Percentiles rank a stretch among this genome's conserved stretches.
Conservation (phyloP, 2,888 invertebrate genomes). For the Drosophila flavopinicola region DNA sequence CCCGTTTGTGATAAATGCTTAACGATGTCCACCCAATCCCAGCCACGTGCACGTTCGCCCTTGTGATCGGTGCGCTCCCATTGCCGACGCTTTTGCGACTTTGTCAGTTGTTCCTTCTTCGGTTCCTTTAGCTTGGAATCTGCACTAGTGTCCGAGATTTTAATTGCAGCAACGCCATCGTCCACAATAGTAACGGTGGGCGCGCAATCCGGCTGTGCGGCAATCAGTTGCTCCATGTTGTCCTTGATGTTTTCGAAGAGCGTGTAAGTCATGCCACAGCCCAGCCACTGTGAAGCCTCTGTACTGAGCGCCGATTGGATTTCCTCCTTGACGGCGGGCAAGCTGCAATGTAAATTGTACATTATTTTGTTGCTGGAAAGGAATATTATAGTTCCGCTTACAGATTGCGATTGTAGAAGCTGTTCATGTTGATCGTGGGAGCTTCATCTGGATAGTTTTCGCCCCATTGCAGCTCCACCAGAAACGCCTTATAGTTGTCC, state of each 20-base stretch:
- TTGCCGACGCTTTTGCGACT: constrained; percentile 94
- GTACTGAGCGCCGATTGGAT: constrained; percentile 87
- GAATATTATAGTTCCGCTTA: constrained; percentile 85
- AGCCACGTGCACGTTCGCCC: constrained; percentile 94
- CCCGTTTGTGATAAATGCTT: constrained; percentile 95
- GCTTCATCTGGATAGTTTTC: constrained; percentile 93
- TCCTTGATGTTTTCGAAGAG: constrained; percentile 96
- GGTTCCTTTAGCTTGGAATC: constrained; percentile 86
- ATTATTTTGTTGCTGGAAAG: constrained; percentile 14
- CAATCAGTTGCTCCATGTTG: constrained; percentile 89
- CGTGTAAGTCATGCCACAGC: constrained; percentile 97
- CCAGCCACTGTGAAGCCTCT: constrained; percentile 93
- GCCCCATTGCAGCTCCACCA: constrained; percentile 95
- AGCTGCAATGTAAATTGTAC: constrained; percentile 84
- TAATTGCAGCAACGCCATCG: constrained; percentile 75
- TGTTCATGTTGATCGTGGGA: constrained; percentile 93
- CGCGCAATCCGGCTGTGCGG: constrained; percentile 88
- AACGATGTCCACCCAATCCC: constrained; percentile 98
- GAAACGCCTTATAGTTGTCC: constrained; percentile 91
- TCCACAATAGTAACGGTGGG: constrained; percentile 69
- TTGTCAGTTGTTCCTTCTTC: constrained; percentile 94
- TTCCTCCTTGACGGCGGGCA: constrained; percentile 89
- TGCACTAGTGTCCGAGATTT: constrained; percentile 82
- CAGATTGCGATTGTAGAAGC: constrained; percentile 97
- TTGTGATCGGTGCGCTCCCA: constrained; percentile 93